Conservation (phyloP, 1,140 invertebrate species). For the Battus philenor region DNA sequence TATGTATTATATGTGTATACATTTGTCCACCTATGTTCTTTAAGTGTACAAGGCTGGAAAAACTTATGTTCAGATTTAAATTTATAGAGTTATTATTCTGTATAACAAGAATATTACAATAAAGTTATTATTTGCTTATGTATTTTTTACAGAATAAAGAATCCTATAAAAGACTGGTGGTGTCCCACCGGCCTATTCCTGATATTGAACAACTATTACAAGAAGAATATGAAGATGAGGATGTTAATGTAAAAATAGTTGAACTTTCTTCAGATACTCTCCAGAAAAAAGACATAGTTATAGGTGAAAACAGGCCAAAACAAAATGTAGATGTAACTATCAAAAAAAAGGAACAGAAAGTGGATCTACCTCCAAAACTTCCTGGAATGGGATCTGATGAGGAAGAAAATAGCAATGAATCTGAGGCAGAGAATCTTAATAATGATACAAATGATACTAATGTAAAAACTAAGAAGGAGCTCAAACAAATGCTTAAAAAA, state of each 20-base stretch:
- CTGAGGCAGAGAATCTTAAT: conserved; percentile 50
- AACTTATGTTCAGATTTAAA: too few species aligned
- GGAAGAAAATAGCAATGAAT: conserved; percentile 60
- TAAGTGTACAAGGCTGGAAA: too few species aligned
- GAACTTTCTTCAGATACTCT: conserved; percentile 82
- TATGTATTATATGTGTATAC: too few species aligned
- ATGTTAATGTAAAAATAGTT: conserved; percentile 84
- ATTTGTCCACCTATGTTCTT: too few species aligned
- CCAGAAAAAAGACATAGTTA: conserved; percentile 80
- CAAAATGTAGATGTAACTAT: conserved; percentile 32
- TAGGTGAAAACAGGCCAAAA: conserved; percentile 80
- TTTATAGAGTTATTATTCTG: too few species aligned
- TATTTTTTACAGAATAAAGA: conserved; percentile 78
- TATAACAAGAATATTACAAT: too few species aligned
- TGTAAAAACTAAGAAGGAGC: conserved; percentile 78
- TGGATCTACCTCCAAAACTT: conserved; percentile 38
- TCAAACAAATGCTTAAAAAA: conserved; percentile 81
- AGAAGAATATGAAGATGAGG: conserved; percentile 83
- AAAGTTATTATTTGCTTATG: too few species aligned
- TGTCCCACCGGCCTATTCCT: conserved; percentile 80
- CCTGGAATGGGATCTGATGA: conserved; percentile 64
- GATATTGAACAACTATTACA: conserved; percentile 81
- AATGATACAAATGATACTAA: conserved; percentile 61
- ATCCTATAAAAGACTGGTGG: conserved; percentile 79
- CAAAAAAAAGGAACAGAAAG: conserved; percentile 28